Base-by-base conservation (phyloP, 2,888 invertebrate genomes). In the Unio delphinus region DNA sequence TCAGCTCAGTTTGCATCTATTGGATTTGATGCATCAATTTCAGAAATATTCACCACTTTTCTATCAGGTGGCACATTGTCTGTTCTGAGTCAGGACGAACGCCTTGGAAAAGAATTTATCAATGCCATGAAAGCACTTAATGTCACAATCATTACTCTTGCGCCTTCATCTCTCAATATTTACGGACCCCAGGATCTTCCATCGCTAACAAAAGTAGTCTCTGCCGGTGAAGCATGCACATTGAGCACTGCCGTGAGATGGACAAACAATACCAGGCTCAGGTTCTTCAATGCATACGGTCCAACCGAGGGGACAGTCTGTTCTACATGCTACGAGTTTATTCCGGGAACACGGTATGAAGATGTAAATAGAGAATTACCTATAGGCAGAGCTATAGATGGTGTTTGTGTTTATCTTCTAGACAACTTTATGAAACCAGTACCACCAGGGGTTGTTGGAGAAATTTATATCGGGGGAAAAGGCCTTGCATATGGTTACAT, bases 261-360 rank as follows among this genome's bases (percentile, higher is more conserved):
- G 91, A 95, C 95, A 89, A 91, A 92, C 15, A 95, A 96, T 79
- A 70, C 61, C 17, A 61, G 64, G 34, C 93, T 94, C 75, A 91
- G 92, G 23, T 90, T 97, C 56, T 95, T 95, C 65, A 96, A 96
- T 87, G 95, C 96, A 86, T 96, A 96, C 83, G 96, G 97, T 0
- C 95, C 96, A 78, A 96, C 96, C 0, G 96, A 97, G 89, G 94
- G 96, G 0, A 95, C 96, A 94, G 96, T 95, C 0, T 96, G 96
- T 86, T 95, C 96, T 3, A 95, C 95, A 0, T 96, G 93, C 84
- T 93, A 94, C 80, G 91, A 94, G 0, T 91, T 95, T 64, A 86
- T 90, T 23, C 70, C 82, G 28, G 83, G 85, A 30, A 61, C 72
- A 34, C 55, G 74, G 3, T 34, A 69, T 15, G 72, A 69, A 57